These are phyloP conservation scores for Microctenopoma steveboyesi DNA, from an alignment of 2,797 vertebrate genomes.

Conservation along the genomic window DNA sequence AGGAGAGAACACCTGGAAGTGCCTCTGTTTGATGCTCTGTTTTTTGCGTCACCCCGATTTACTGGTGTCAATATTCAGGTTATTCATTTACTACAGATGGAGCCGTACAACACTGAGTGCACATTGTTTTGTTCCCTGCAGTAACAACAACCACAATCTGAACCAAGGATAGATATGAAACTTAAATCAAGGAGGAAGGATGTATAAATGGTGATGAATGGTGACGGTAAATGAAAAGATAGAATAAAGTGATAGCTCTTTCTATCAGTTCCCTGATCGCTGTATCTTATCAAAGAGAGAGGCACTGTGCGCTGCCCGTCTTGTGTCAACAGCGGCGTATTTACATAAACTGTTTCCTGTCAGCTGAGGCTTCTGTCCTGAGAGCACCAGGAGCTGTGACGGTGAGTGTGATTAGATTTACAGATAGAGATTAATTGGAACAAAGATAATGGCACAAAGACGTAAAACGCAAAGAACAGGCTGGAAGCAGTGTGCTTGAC, in stretches of 20 bases:
- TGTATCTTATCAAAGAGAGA: slow-evolving; percentile 44
- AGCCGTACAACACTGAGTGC: slow-evolving; percentile 35
- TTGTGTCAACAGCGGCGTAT: slow-evolving; percentile 82
- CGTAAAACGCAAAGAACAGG: slow-evolving; percentile 76
- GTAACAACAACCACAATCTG: slow-evolving; percentile 11
- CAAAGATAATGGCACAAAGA: slow-evolving; percentile 74
- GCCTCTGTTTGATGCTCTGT: slow-evolving; percentile 41
- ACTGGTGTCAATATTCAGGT: slow-evolving; percentile 62
- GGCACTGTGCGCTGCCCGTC: slow-evolving; percentile 68
- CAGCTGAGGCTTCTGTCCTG: slow-evolving; percentile 63
- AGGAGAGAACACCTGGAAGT: slow-evolving; percentile 41
- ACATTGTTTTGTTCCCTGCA: slow-evolving; percentile 13
- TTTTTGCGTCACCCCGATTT: slow-evolving; percentile 59
- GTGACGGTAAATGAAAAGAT: slow-evolving; percentile 41
- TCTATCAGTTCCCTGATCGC: slow-evolving; percentile 61
- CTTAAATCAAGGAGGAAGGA: slow-evolving; percentile 19
- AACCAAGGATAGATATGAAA: slow-evolving; percentile 33
- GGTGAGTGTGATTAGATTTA: slow-evolving; percentile 79
- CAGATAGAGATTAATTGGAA: slow-evolving; percentile 80
- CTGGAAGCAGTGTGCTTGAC: slow-evolving; percentile 76
- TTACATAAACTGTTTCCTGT: slow-evolving; percentile 80
- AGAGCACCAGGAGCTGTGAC: slow-evolving; percentile 49
- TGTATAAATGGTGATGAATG: slow-evolving; percentile 27
- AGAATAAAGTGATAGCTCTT: slow-evolving; percentile 43
- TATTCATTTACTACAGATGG: slow-evolving; percentile 68